A percentile compares a stretch with the other conserved stretches of the same genome.
phyloP scores from a whole-genome alignment of 2,797 vertebrate genomes.

The Echeneis naucrates region DNA sequence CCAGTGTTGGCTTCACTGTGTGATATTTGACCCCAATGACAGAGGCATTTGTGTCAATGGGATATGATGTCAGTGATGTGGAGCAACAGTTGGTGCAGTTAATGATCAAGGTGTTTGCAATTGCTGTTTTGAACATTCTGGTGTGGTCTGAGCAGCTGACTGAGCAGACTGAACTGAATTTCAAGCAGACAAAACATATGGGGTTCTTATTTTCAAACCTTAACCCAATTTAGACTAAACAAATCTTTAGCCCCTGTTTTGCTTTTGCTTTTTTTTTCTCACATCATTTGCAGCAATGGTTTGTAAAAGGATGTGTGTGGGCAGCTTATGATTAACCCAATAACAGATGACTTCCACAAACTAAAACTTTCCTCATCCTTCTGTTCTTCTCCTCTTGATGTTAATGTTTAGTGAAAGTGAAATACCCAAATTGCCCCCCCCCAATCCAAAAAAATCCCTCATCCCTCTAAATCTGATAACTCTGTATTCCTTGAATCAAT shows the following conservation, averaged over 20 bases:
- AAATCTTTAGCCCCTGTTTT: not conserved
- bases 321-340: constrained; percentile 32
- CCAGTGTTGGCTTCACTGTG: not conserved
- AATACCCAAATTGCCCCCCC: constrained; percentile 16
- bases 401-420: constrained; percentile 8
- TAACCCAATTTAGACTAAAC: not conserved
- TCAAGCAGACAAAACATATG: not conserved
- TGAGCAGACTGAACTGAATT: not conserved
- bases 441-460: constrained; percentile 9
- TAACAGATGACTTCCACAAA: constrained; percentile 20
- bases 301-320: constrained; percentile 56
- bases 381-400: not conserved
- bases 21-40: not conserved
- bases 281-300: not conserved
- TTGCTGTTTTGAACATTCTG: constrained; percentile 33
- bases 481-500: not conserved
- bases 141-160: not conserved
- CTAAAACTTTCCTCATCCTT: constrained; percentile 37
- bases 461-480: constrained; percentile 14
- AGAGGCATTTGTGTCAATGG: not conserved
- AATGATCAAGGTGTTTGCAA: constrained; percentile 2
- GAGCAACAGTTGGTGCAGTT: not conserved
- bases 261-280: not conserved
- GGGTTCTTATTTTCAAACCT: not conserved
- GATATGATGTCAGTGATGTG: not conserved